Evolutionary conservation across 2,888 invertebrate genomes (phyloP).

Genomic region (Apocheima hispidaria): DNA sequence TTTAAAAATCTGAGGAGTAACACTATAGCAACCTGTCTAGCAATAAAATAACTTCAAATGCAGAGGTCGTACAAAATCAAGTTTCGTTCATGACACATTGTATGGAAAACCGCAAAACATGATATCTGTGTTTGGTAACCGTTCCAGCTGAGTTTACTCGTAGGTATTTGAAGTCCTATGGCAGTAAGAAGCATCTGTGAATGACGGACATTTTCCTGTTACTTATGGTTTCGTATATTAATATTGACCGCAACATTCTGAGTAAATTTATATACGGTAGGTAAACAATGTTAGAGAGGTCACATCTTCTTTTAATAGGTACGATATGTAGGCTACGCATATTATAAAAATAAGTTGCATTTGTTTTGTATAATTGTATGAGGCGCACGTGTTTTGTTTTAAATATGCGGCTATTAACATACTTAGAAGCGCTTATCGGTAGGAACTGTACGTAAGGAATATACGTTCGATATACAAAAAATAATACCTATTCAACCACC

Average conservation of each 20-base stretch:
- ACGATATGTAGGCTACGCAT: constrained; percentile 36
- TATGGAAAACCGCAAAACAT: constrained; percentile 23
- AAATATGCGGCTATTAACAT: constrained; percentile 3
- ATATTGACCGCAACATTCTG: constrained; percentile 43
- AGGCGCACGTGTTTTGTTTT: constrained; percentile 41
- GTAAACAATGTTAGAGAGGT: constrained; percentile 38
- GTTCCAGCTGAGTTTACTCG: not conserved
- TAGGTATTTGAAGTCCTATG: not conserved
- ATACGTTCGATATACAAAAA: not conserved
- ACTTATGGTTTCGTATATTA: constrained; percentile 31
- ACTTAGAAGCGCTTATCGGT: not conserved
- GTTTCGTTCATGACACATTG: constrained; percentile 19
- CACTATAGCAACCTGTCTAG: not conserved
- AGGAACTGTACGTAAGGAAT: no score
- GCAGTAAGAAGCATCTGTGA: constrained; percentile 28
- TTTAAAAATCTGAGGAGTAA: not conserved
- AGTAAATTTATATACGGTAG: constrained; percentile 41
- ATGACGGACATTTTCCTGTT: constrained; percentile 44
- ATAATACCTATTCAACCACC: not conserved
- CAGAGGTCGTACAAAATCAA: constrained; percentile 4
- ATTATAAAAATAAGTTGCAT: constrained; percentile 36
- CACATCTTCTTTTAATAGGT: constrained; percentile 44
- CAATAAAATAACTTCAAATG: not conserved
- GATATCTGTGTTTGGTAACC: not conserved
- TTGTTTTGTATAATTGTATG: constrained; percentile 37